Percentiles rank a stretch among this genome's conserved stretches.
Evolutionary conservation across 2,888 invertebrate genomes (phyloP).

Genomic region (Isoperla grammatica): DNA sequence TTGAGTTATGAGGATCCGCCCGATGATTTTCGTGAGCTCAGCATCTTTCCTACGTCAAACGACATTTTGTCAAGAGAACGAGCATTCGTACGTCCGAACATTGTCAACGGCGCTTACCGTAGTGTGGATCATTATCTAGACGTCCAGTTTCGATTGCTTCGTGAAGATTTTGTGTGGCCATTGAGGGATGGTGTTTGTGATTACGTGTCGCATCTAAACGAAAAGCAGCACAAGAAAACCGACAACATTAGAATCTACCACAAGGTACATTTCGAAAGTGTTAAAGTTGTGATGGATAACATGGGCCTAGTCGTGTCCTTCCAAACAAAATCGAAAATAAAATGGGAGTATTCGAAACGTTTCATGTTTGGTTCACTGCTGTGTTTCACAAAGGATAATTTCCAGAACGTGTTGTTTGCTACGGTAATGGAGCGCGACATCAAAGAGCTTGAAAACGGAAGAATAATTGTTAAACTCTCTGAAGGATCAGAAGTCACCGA

Average conservation of each 20-base stretch:
- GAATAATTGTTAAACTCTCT: conserved; percentile 45
- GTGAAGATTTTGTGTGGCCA: conserved; percentile 75
- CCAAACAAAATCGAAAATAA: conserved; percentile 35
- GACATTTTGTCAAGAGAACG: conserved; percentile 40
- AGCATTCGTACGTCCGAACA: conserved; percentile 52
- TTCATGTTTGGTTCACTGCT: conserved; percentile 68
- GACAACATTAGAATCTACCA: conserved; percentile 49
- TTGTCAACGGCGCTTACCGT: conserved; percentile 56
- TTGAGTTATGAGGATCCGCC: conserved; percentile 37
- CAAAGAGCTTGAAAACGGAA: conserved; percentile 49
- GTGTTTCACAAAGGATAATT: conserved; percentile 63
- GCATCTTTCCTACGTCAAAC: conserved; percentile 48
- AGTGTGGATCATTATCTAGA: conserved; percentile 68
- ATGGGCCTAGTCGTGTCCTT: conserved; percentile 44
- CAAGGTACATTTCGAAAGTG: conserved; percentile 41
- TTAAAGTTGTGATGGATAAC: conserved; percentile 43
- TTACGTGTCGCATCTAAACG: conserved; percentile 48
- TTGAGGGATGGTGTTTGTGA: conserved; percentile 59
- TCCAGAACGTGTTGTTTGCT: conserved; percentile 62
- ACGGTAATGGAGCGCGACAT: conserved; percentile 50
- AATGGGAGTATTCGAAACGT: conserved; percentile 51
- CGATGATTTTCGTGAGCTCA: conserved; percentile 41
- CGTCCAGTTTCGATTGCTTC: conserved; percentile 62
- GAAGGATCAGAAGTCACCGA: conserved; percentile 39
- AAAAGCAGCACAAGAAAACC: conserved; percentile 37